Conservation (phyloP, 2,797 vertebrate species). For the Caiman crocodilus region DNA sequence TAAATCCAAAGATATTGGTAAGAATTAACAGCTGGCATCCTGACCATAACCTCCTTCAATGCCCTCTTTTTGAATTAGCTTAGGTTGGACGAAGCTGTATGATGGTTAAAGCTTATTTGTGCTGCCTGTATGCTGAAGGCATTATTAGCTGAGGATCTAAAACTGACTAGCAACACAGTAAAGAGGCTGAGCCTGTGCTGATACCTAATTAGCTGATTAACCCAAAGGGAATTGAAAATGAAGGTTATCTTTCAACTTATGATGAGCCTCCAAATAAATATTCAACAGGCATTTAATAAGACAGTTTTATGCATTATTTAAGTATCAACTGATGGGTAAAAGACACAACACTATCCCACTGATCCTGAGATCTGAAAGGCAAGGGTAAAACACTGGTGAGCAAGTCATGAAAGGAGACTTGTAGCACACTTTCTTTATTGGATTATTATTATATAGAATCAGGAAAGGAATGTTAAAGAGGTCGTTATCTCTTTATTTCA, state of each 20-base stretch:
- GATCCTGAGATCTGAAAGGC: slow-evolving; percentile 51
- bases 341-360: neutral
- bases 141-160: neutral
- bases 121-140: neutral
- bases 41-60: neutral
- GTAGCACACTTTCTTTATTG: slow-evolving; percentile 7
- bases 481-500: neutral
- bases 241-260: slow-evolving; percentile 76
- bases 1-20: neutral
- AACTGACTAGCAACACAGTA: neutral
- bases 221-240: slow-evolving; percentile 78
- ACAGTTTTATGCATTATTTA: slow-evolving; percentile 77
- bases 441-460: slow-evolving; percentile 48
- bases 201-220: slow-evolving; percentile 78
- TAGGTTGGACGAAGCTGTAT: fast-evolving
- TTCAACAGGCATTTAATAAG: slow-evolving; percentile 75
- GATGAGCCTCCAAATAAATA: slow-evolving; percentile 76
- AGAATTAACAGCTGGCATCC: neutral
- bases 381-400: slow-evolving; percentile 46
- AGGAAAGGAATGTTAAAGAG: neutral
- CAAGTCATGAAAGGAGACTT: slow-evolving; percentile 46
- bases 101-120: fast-evolving
- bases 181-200: slow-evolving; percentile 53
- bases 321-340: slow-evolving; percentile 62
- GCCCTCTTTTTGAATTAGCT: neutral